Percentiles rank a stretch among this genome's conserved stretches.
These are phyloP conservation scores for Drosophila fungiperda DNA, from an alignment of 2,888 invertebrate genomes.

Conservation along the genomic window DNA sequence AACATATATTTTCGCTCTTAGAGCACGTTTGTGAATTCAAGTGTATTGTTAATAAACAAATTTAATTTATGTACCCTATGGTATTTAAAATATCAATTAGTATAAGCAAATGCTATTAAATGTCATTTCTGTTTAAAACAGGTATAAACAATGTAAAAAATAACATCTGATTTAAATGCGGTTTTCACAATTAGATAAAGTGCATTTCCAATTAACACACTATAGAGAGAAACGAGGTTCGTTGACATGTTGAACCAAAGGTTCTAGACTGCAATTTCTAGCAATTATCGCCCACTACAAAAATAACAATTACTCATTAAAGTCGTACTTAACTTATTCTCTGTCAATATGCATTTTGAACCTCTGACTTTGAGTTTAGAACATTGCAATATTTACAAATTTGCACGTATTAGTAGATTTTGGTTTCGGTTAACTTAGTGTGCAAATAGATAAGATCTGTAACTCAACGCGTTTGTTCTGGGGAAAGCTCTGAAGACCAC, in stretches of 20 bases:
- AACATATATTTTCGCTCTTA: slow-evolving; percentile 3
- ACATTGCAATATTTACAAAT: slow-evolving; percentile 15
- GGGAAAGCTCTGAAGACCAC: background rate
- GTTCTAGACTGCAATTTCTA: background rate
- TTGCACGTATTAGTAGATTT: slow-evolving; percentile 18
- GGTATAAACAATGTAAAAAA: background rate
- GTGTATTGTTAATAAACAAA: background rate
- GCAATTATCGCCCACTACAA: slow-evolving; percentile 4
- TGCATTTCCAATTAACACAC: slow-evolving; percentile 30
- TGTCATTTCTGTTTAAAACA: background rate
- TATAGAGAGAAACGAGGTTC: slow-evolving; percentile 8
- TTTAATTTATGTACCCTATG: background rate
- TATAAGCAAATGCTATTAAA: background rate
- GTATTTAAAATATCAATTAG: background rate
- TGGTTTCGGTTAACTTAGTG: background rate
- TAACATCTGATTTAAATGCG: background rate
- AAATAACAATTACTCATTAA: background rate
- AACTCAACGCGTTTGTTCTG: background rate
- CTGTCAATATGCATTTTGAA: slow-evolving; percentile 24
- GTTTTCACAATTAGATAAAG: slow-evolving; percentile 8
- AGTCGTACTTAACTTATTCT: background rate
- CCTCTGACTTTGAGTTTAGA: slow-evolving; percentile 25
- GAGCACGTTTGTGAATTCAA: background rate
- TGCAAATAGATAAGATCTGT: background rate
- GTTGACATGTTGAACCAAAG: slow-evolving; percentile 44